Conservation (phyloP, 2,113 vertebrate genomes). For the Vulpes ferrilata region DNA sequence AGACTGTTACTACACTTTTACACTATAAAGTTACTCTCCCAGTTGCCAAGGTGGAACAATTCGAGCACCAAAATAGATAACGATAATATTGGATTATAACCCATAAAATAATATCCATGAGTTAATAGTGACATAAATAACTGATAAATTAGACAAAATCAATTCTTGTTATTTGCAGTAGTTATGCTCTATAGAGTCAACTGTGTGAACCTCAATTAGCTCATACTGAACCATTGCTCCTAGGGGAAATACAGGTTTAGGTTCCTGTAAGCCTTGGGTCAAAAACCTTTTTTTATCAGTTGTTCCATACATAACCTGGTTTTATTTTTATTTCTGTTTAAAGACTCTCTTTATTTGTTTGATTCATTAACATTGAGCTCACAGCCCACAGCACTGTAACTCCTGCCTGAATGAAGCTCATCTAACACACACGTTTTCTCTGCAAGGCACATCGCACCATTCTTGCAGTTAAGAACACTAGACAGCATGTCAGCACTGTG, state of each 20-base stretch:
- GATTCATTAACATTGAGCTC: neutral
- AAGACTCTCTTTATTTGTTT: conserved; percentile 17
- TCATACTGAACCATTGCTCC: neutral
- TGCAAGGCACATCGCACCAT: neutral
- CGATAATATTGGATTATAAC: neutral
- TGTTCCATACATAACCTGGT: neutral
- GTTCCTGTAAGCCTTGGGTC: neutral
- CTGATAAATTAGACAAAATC: neutral
- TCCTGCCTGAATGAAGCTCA: neutral
- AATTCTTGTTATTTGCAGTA: neutral
- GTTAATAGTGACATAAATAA: neutral
- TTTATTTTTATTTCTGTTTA: conserved; percentile 1
- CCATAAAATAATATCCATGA: neutral
- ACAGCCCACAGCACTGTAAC: neutral
- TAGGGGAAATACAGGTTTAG: neutral
- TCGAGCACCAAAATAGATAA: neutral
- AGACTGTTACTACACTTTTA: neutral
- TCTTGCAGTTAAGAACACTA: neutral
- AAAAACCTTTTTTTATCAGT: neutral
- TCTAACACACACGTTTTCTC: neutral
- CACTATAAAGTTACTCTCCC: neutral
- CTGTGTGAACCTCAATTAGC: neutral
- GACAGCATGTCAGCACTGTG: neutral
- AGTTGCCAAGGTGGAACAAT: neutral
- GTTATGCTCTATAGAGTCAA: neutral